Evolutionary conservation across 2,113 vertebrate genomes (phyloP).

Genomic region (Salvator merianae): DNA sequence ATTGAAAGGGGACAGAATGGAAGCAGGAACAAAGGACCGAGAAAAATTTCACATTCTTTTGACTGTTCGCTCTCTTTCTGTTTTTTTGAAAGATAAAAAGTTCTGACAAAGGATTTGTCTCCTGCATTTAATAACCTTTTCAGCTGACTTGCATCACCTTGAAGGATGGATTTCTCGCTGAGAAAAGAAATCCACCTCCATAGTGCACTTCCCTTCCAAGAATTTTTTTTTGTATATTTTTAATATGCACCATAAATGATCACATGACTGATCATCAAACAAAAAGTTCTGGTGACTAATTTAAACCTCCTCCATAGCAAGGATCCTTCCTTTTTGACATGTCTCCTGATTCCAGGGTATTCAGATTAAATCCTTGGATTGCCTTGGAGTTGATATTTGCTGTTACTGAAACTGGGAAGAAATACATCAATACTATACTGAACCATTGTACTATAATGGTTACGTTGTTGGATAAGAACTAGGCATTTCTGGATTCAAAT

Average conservation of each 20-base stretch:
- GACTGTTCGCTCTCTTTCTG: constrained; percentile 41
- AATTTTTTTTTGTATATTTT: constrained; percentile 25
- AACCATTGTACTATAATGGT: no score
- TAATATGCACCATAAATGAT: constrained; percentile 19
- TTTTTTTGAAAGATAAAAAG: constrained; percentile 61
- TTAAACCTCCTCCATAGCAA: background rate
- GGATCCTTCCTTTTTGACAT: rapidly evolving
- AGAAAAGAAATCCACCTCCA: constrained; percentile 47
- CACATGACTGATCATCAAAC: background rate
- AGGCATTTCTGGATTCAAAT: no score
- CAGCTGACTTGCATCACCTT: constrained; percentile 61
- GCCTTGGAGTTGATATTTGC: no score
- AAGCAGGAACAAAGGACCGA: constrained; percentile 17
- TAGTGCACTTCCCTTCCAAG: constrained; percentile 19
- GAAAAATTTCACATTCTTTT: constrained; percentile 58
- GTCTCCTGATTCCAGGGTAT: rapidly evolving
- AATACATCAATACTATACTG: no score
- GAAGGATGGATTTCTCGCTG: constrained; percentile 55
- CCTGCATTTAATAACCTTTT: constrained; percentile 62
- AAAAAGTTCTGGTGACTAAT: background rate
- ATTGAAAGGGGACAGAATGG: constrained; percentile 66
- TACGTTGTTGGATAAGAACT: no score
- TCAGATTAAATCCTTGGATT: background rate
- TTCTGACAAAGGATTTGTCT: constrained; percentile 68
- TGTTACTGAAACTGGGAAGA: no score